phyloP scores from a whole-genome alignment of 1,140 invertebrate species.

The Monomorium pharaonis region DNA sequence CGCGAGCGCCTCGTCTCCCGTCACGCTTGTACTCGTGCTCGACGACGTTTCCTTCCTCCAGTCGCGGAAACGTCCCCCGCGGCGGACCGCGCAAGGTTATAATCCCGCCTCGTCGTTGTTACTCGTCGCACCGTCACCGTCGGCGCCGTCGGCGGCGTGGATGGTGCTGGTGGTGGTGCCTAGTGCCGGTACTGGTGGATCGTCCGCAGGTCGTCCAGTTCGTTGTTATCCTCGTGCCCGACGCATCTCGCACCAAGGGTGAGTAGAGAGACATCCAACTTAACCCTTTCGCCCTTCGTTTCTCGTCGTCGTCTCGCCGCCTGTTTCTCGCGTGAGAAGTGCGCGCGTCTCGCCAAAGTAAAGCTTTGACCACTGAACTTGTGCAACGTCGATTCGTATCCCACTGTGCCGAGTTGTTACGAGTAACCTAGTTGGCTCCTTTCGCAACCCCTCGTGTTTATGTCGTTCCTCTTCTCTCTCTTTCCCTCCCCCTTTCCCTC shows the following conservation, averaged over 20 bases:
- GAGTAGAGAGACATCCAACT: constrained; percentile 34
- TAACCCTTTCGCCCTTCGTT: neutral
- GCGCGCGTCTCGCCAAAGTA: neutral
- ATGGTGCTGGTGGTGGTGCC: constrained; percentile 30
- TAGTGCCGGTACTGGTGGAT: constrained; percentile 50
- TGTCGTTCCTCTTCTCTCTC: constrained; percentile 30
- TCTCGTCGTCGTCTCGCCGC: neutral
- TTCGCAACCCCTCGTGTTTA: constrained; percentile 43
- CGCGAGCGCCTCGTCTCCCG: neutral
- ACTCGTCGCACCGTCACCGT: constrained; percentile 38
- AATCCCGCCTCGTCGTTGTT: constrained; percentile 32
- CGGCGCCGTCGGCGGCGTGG: constrained; percentile 30
- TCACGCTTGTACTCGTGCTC: neutral
- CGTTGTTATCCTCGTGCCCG: constrained; percentile 14
- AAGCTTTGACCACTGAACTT: neutral
- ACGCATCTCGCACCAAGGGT: constrained; percentile 52
- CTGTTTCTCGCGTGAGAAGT: neutral
- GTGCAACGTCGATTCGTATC: neutral
- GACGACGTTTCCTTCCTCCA: neutral
- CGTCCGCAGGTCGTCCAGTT: neutral
- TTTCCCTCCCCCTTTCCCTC: constrained; percentile 18
- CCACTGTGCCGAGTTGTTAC: constrained; percentile 16
- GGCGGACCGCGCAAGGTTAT: constrained; percentile 61
- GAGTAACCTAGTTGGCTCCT: constrained; percentile 53
- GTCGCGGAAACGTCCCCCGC: neutral